Conservation (phyloP, 1,140 invertebrate species). For the Nasonia vitripennis region DNA sequence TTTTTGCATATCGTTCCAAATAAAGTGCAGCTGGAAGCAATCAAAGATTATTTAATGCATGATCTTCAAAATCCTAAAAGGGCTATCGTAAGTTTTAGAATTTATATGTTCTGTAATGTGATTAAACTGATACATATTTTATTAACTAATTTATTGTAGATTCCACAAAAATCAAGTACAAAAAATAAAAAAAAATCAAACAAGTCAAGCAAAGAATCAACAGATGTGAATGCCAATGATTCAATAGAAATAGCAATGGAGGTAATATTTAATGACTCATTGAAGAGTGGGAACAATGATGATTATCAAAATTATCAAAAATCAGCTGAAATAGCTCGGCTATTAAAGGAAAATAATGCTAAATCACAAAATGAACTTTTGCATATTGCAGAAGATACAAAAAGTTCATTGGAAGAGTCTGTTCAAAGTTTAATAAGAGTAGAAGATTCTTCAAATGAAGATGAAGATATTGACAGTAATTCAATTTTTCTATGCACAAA, state of each 20-base stretch:
- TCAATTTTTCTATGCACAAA: too few species aligned
- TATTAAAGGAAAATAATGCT: background rate
- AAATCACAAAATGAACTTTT: background rate
- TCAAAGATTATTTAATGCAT: slow-evolving; percentile 34
- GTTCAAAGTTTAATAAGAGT: background rate
- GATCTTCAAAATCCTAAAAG: slow-evolving; percentile 41
- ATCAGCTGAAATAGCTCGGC: background rate
- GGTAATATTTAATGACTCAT: background rate
- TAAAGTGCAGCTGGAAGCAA: slow-evolving; percentile 2
- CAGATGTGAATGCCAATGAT: background rate
- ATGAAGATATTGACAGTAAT: background rate
- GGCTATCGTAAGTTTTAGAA: background rate
- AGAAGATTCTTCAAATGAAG: background rate
- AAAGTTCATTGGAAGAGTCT: background rate
- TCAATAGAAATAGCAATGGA: background rate
- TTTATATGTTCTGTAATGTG: background rate
- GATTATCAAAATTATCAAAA: background rate
- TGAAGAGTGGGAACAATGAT: too few species aligned
- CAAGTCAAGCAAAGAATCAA: background rate
- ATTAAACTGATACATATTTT: background rate
- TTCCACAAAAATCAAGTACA: background rate
- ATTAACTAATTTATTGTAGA: background rate
- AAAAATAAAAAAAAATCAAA: slow-evolving; percentile 2
- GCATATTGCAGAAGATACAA: background rate
- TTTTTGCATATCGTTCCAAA: background rate